These are phyloP conservation scores for Melanotaenia trifasciata DNA, from an alignment of 2,797 vertebrate genomes.

Conservation along the genomic window DNA sequence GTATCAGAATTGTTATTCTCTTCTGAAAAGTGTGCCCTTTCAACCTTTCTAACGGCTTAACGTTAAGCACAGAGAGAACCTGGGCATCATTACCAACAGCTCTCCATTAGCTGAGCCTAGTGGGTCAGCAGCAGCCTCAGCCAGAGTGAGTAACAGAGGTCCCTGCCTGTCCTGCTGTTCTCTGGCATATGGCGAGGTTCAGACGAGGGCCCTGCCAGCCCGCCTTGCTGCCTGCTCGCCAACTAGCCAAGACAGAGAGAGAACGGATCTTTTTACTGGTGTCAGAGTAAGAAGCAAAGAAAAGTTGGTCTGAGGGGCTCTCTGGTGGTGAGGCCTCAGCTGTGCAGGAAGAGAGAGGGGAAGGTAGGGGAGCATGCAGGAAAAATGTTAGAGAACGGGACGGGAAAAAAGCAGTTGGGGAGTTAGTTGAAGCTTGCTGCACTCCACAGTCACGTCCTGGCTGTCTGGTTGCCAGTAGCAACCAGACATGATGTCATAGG, in stretches of 20 bases:
- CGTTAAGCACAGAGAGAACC: conserved; percentile 30
- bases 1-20: conserved; percentile 47
- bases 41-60: conserved; percentile 35
- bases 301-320: conserved; percentile 77
- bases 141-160: conserved; percentile 71
- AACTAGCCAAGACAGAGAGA: conserved; percentile 72
- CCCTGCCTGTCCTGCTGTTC: conserved; percentile 78
- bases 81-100: conserved; percentile 42
- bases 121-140: conserved; percentile 72
- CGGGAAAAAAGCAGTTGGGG: conserved; percentile 62
- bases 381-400: conserved; percentile 56
- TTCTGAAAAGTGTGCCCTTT: conserved; percentile 49
- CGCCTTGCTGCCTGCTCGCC: conserved; percentile 62
- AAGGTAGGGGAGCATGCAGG: conserved; percentile 30
- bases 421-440: conserved; percentile 79
- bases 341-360: conserved; percentile 58
- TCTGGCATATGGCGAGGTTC: conserved; percentile 78
- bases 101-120: conserved; percentile 69
- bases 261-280: conserved; percentile 51
- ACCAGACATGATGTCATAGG: conserved; percentile 96
- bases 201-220: conserved; percentile 74
- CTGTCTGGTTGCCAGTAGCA: conserved; percentile 91
- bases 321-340: conserved; percentile 72
- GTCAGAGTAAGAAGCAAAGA: conserved; percentile 43
- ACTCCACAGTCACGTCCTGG: conserved; percentile 89